Evolutionary conservation across 2,888 invertebrate genomes (phyloP), one percentile per base, ranked within the genome.

Genomic region (Agrochola macilenta): DNA sequence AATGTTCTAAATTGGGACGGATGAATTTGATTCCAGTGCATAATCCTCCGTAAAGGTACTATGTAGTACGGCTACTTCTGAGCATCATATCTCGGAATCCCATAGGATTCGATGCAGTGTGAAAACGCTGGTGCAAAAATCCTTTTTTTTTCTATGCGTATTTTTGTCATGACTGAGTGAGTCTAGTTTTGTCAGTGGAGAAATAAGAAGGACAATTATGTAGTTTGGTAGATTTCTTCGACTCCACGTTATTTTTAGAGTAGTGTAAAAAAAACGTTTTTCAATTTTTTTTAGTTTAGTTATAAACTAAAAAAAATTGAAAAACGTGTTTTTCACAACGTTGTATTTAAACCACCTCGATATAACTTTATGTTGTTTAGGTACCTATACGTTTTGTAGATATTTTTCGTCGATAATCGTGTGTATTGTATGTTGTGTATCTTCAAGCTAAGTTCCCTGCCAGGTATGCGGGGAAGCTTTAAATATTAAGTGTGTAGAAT

Each of bases 391-490:
- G 1, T 26, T 61, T 35, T 11, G 11, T 39, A 39, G 39, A 64
- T 9, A n/a, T 7, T 14, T 5, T 61, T 26, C 0, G 64, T 78
- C 60, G 68, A 0, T 57, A 57, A 35, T 49, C 3, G 30, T 35
- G 54, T 68, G 57, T 52, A n/a, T n/a, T 72, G 8, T 74, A 35
- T 80, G 9, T 73, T 68, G 52, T 78, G 46, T 68, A 61, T 66
- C 30, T 39, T 70, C 1, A 60, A 74, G 35, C 35, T 12, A 54
- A 35, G 54, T 75, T 20, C 39, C 58, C 58, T 81, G 72, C 58
- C 26, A 78, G 83, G 83, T 84, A 84, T 75, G 63, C 72, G 60
- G 72, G 23, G 26, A 46, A 60, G 26, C 63, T 69, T 65, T 74
- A 0, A 39, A 26, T 80, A 63, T 69, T 79, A 64, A 35, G 79